Evolutionary conservation across 2,888 invertebrate genomes (phyloP).

Genomic region (Tiphia femorata): DNA sequence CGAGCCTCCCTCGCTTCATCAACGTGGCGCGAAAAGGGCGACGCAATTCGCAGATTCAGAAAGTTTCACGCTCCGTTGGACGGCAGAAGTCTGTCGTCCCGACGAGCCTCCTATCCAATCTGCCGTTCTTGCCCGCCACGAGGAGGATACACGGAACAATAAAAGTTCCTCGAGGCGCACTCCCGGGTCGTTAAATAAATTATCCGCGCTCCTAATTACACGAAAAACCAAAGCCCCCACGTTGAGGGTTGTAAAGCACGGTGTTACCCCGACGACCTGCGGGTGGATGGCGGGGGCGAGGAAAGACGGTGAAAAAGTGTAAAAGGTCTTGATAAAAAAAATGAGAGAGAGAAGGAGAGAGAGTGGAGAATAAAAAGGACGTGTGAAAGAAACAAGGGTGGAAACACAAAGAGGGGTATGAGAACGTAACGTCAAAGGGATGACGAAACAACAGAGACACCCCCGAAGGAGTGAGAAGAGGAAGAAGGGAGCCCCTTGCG

Average conservation of each 20-base stretch:
- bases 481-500: background rate
- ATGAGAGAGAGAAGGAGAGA: background rate
- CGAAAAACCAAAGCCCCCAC: too few species aligned
- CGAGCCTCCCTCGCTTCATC: too few species aligned
- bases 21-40: too few species aligned
- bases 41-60: too few species aligned
- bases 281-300: background rate
- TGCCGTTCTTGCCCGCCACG: too few species aligned
- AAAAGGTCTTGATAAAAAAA: background rate
- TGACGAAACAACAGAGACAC: background rate
- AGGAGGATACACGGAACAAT: constrained; percentile 40
- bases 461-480: background rate
- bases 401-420: constrained; percentile 7
- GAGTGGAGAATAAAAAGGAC: constrained; percentile 6
- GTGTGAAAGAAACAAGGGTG: constrained; percentile 11
- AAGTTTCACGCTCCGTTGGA: too few species aligned
- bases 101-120: too few species aligned
- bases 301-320: background rate
- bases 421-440: constrained; percentile 6
- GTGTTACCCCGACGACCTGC: too few species aligned
- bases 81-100: too few species aligned
- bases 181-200: constrained; percentile 57
- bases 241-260: too few species aligned
- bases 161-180: constrained; percentile 47
- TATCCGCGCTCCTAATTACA: constrained; percentile 59